A percentile compares a stretch with the other conserved stretches of the same genome.
Evolutionary conservation across 2,888 invertebrate species (phyloP).

Genomic region (Diaphora mendica): DNA sequence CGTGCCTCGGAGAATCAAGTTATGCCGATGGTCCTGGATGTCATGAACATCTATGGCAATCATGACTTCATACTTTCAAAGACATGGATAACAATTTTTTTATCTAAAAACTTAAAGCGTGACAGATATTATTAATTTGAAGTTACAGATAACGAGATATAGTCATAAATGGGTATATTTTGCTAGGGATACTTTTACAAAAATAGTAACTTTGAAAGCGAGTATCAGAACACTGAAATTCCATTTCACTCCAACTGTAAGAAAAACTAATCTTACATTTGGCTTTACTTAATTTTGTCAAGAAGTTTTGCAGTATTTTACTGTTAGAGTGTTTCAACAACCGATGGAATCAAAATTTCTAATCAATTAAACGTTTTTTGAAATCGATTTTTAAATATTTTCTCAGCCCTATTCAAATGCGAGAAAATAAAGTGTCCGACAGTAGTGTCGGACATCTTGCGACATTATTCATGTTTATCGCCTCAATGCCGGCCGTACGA

Average conservation of each 20-base stretch:
- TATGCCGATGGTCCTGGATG: too few species aligned
- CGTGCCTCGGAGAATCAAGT: too few species aligned
- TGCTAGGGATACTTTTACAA: not conserved
- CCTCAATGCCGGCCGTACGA: conserved; percentile 60
- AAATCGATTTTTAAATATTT: conserved; percentile 4
- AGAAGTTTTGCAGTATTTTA: not conserved
- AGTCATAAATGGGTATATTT: not conserved
- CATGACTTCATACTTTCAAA: not conserved
- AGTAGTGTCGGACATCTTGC: conserved; percentile 74
- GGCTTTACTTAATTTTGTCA: not conserved
- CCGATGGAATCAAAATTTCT: too few species aligned
- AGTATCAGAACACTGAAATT: not conserved
- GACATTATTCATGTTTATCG: conserved; percentile 85
- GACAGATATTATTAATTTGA: not conserved
- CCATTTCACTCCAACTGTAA: not conserved
- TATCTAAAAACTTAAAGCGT: not conserved
- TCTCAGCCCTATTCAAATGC: conserved; percentile 51
- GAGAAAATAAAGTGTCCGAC: conserved; percentile 75
- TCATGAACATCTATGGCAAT: too few species aligned
- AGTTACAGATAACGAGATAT: not conserved
- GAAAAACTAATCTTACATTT: not conserved
- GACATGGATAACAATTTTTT: not conserved
- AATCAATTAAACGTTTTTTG: not conserved
- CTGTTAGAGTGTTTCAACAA: not conserved
- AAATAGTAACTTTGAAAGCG: not conserved